Percentiles rank a stretch among this genome's conserved stretches.
These are phyloP conservation scores for Yponomeuta evonymella DNA, from an alignment of 2,888 invertebrate species.

Conservation along the genomic window DNA sequence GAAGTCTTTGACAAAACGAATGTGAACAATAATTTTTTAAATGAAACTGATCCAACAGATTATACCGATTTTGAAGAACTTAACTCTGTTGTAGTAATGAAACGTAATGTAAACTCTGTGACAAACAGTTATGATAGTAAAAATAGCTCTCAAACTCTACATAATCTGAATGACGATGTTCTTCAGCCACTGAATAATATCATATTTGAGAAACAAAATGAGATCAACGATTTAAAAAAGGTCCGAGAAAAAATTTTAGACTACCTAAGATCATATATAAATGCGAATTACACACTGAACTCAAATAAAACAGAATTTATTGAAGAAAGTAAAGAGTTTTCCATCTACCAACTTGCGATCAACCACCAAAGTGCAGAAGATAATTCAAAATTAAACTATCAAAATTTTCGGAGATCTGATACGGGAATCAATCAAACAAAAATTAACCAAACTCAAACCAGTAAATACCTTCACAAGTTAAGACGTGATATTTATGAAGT, in stretches of 20 bases:
- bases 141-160: constrained; percentile 17
- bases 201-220: constrained; percentile 41
- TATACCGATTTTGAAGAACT: neutral
- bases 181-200: constrained; percentile 39
- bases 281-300: neutral
- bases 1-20: too few species aligned
- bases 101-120: constrained; percentile 16
- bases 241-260: constrained; percentile 39
- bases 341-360: constrained; percentile 26
- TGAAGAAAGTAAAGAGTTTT: constrained; percentile 28
- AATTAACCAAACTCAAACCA: neutral
- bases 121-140: constrained; percentile 18
- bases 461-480: constrained; percentile 27
- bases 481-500: constrained; percentile 48
- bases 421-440: neutral
- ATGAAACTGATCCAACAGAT: neutral
- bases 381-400: neutral
- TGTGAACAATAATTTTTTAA: neutral
- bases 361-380: neutral
- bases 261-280: constrained; percentile 29
- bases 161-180: constrained; percentile 31
- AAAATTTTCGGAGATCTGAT: neutral
- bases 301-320: neutral
- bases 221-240: constrained; percentile 38
- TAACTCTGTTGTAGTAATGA: constrained; percentile 7